Evolutionary conservation across 2,888 invertebrate genomes (phyloP), one percentile per base, ranked within the genome.

Genomic region (Mimachlamys varia): DNA sequence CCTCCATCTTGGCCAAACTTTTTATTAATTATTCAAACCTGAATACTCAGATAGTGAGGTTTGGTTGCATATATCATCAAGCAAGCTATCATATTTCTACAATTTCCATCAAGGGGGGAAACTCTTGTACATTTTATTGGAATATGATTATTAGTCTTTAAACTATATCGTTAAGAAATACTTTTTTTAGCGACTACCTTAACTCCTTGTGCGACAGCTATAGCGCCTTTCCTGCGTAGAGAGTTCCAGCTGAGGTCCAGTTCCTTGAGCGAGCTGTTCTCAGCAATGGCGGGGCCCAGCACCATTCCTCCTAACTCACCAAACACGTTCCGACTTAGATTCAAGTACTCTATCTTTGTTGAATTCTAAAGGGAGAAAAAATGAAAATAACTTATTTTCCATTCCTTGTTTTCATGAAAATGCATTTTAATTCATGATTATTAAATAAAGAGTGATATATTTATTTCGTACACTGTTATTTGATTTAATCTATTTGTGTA

Each of bases 231-330:
- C 89, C 96, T 93, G 88, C 96, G 91, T 33, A 97, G 93, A 90
- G 95, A 94, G 93, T 97, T 97, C 96, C 96, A 97, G 90, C 96
- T 96, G 87, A 97, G 94, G 92, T 96, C 96, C 0, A 97, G 93
- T 91, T 96, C 95, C 92, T 96, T 96, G 13, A 97, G 93, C 76
- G 95, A 95, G 50, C 94, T 95, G 93, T 96, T 96, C 91, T 97
- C 96, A 10, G 96, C 94, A 55, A 97, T 95, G 38, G 97, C 96
- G 7, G 96, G 96, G 0, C 96, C 97, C 19, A 97, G 92, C n/a
- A 94, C 91, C 22, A 95, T 89, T 0, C 96, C 96, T 19, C 96
- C 94, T 38, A 91, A 92, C 92, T 96, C 96, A 17, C 96, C 96
- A 92, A 97, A 95, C 87, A 95, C 94, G 93, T 97, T 97, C 91